Base-by-base conservation (phyloP, 2,797 vertebrate species). In the Hydrophis major region DNA sequence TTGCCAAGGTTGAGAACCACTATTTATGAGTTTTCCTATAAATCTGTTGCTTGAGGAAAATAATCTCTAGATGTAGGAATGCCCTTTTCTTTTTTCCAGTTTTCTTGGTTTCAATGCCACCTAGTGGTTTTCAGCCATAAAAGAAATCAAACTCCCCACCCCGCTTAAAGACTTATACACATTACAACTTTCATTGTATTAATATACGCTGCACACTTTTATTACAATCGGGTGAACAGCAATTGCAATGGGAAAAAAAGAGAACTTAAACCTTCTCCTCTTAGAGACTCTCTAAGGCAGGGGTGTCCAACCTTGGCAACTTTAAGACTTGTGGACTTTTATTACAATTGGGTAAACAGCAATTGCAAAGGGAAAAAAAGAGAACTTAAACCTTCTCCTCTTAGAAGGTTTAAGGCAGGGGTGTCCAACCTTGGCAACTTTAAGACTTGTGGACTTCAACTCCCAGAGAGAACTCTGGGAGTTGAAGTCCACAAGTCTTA, bases 81-180 rank as follows among this genome's bases (percentile, higher is more conserved):
- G 0, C 2, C 32, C 55, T 92, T 63, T 37, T 37, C 37, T 88
- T 3, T 90, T 93, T 10, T 88, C 4, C 0, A 74, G 92, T 93
- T 61, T 2, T 1, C 25, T 83, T 93, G 59, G 28, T 89, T 95
- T 37, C 93, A 63, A 8, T 94, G 95, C 95, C 96, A 94, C 89
- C 96, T 94, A 0, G 92, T 95, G 97, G 90, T 2, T 18, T 14
- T 61, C 0, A 18, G 27, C 2, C 4, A 56, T 86, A 93, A 88
- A 91, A 74, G 1, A 74, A 32, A 27, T 12, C 0, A 0, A 0
- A 0, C 37, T 32, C 32, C 32, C 32, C 32, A 32, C 32, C 32
- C 32, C 32, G 32, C 25, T 6, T 3, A 69, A 69, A 56, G 27
- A 20, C 4, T 22, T 22, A 78, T 5, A 83, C 37, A 83, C 42